Conservation (phyloP, 30 jellyfish, hydroid and myxozoan genomes). For the Turritopsis dohrnii region DNA sequence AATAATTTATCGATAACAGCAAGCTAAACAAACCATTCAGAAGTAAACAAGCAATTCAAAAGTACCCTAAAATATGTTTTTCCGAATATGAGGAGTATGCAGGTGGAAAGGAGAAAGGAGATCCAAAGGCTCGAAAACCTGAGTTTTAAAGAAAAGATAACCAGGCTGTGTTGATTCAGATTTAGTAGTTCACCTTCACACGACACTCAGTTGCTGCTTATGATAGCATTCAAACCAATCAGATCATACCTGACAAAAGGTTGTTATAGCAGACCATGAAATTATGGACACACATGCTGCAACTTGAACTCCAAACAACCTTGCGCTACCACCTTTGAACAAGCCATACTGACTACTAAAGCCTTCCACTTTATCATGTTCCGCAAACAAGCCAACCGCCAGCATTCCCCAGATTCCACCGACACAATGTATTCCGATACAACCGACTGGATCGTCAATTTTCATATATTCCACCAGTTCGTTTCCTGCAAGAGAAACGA, state of each 20-base stretch:
- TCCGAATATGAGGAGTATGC: too few relatives aligned
- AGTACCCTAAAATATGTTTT: too few relatives aligned
- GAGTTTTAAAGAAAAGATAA: too few relatives aligned
- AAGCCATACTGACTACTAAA: conserved; percentile 19
- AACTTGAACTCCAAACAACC: conserved; percentile 20
- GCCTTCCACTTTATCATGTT: neutral
- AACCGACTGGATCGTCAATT: conserved; percentile 28
- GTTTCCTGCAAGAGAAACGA: conserved; percentile 31
- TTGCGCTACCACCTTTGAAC: conserved; percentile 28
- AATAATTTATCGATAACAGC: neutral
- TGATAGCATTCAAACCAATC: too few relatives aligned
- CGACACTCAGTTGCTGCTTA: too few relatives aligned
- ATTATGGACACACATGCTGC: conserved; percentile 6
- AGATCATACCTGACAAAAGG: conserved; percentile 22
- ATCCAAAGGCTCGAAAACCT: too few relatives aligned
- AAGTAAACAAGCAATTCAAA: neutral
- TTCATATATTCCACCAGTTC: conserved; percentile 48
- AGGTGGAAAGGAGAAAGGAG: too few relatives aligned
- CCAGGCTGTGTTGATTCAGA: too few relatives aligned
- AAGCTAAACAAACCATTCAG: neutral
- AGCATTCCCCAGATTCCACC: conserved; percentile 30
- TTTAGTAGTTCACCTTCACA: too few relatives aligned
- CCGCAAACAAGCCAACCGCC: conserved; percentile 29
- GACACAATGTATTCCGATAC: conserved; percentile 6
- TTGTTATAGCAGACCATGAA: conserved; percentile 28